These are phyloP conservation scores for Neoaliturus tenellus DNA, from an alignment of 2,888 invertebrate genomes.

Conservation along the genomic window DNA sequence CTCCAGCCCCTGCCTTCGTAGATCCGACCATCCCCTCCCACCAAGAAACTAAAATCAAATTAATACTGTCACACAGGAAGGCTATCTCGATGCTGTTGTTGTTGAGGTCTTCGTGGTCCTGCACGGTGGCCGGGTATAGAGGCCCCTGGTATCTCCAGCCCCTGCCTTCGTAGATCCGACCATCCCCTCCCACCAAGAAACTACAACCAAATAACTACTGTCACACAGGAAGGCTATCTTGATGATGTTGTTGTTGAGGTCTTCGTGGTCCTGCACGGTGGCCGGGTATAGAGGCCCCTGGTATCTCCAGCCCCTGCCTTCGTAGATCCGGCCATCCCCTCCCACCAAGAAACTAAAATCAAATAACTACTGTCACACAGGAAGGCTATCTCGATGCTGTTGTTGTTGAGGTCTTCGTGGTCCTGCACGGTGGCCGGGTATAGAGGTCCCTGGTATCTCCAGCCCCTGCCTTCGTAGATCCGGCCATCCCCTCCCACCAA, in stretches of 20 bases:
- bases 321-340: neutral
- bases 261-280: neutral
- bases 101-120: neutral
- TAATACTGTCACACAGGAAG: no score
- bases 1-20: neutral
- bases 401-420: neutral
- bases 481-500: neutral
- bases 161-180: neutral
- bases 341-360: neutral
- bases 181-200: slow-evolving; percentile 1
- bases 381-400: no score
- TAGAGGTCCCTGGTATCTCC: neutral
- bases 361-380: no score
- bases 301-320: neutral
- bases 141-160: neutral
- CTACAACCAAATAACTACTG: no score
- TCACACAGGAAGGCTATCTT: no score
- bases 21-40: neutral
- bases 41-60: neutral
- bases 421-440: neutral
- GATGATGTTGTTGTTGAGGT: neutral
- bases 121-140: neutral
- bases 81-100: no score
- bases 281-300: neutral
- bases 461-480: neutral